Evolutionary conservation across 1,140 invertebrate genomes (phyloP), one percentile per base, ranked within the genome.

Genomic region (Melitaea cinxia): DNA sequence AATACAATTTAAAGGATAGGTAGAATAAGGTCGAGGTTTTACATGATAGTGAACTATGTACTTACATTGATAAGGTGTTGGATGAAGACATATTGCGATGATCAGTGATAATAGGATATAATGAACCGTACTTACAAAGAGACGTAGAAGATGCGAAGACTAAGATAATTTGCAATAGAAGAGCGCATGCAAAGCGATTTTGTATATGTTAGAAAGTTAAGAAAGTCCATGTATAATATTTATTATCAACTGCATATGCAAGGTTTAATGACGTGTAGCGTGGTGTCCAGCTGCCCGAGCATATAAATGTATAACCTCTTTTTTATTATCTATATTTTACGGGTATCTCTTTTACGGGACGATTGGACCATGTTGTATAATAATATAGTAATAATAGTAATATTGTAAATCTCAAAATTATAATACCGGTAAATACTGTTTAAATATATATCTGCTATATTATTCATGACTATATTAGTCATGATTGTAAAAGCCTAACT

Each of bases 41-140:
- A 28, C 23, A 60, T 57, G 45, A 52, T 30, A 21, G 30, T 72
- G 61, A 53, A 45, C 17, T 21, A 47, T 35, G 30, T 58, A 66
- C 57, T 66, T 57, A 58, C 64, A 30, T 30, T 47, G 24, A 56
- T 42, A 57, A 7, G 21, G 4, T 57, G 28, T 57, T 23, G 42
- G 42, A 6, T 47, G 19, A n/a, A 47, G 17, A 12, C 19, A 23
- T 47, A 17, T 12, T 12, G 35, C 21, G 39, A 35, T 33, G 56
- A 23, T 55, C 39, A 37, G 28, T 30, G 35, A 21, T 52, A 45
- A 33, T n/a, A 53, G 60, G 57, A 54, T 45, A 67, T 33, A 57
- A 63, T 45, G 55, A 52, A 17, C 49, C 49, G 54, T 67, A 71
- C 64, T 71, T 65, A 68, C 66, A 61, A 26, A 28, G 52, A 21